A percentile compares a stretch with the other conserved stretches of the same genome.
phyloP scores from a whole-genome alignment of 2,888 invertebrate genomes.

The Xylota sylvarum region DNA sequence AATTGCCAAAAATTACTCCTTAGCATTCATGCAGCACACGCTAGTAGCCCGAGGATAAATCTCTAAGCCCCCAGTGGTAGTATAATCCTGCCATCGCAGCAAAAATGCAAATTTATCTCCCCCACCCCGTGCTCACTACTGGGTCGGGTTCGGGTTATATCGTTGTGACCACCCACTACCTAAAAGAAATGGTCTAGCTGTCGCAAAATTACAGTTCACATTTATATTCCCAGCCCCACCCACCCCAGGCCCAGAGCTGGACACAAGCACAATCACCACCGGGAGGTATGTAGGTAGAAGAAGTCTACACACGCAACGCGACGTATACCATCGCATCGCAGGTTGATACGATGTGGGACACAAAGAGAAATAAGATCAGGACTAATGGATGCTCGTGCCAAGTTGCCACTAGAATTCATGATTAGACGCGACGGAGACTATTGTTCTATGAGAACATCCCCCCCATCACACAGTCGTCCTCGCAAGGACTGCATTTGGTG shows the following conservation, averaged over 20 bases:
- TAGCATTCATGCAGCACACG: constrained; percentile 56
- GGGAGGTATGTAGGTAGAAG: too few relatives aligned
- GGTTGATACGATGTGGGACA: constrained; percentile 43
- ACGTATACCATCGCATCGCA: constrained; percentile 13
- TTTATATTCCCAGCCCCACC: constrained; percentile 41
- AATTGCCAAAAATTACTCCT: constrained; percentile 71
- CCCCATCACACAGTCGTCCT: neutral
- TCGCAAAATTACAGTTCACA: constrained; percentile 44
- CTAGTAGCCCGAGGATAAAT: constrained; percentile 46
- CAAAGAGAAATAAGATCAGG: constrained; percentile 43
- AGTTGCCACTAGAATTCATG: constrained; percentile 53
- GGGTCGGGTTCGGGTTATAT: constrained; percentile 22
- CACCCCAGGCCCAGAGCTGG: constrained; percentile 28
- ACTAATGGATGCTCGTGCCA: constrained; percentile 64
- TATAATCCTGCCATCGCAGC: constrained; percentile 58
- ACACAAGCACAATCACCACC: constrained; percentile 38
- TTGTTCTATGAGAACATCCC: constrained; percentile 2
- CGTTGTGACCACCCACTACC: neutral
- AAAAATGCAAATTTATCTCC: constrained; percentile 64
- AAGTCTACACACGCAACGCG: constrained; percentile 20
- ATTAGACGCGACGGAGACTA: constrained; percentile 22
- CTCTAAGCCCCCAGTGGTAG: constrained; percentile 33
- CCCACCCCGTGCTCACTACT: constrained; percentile 8
- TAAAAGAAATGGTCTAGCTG: constrained; percentile 32
- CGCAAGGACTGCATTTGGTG: neutral